phyloP scores from a whole-genome alignment of 2,113 vertebrate species.

The Campylomormyrus tamandua region DNA sequence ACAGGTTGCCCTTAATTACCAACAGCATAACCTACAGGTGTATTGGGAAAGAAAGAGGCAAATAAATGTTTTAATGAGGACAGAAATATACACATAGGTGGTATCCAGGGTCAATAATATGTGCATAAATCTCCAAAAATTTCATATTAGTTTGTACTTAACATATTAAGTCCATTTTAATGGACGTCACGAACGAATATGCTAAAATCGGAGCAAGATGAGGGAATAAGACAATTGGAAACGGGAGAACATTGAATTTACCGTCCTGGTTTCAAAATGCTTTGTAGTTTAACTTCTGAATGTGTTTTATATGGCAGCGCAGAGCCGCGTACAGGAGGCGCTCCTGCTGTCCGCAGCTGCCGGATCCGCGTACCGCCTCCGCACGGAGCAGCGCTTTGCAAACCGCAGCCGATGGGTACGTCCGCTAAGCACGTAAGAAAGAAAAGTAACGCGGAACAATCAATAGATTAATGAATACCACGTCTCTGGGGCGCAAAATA shows the following conservation, averaged over 20 bases:
- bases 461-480: background rate
- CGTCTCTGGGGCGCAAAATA: background rate
- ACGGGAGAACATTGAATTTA: background rate
- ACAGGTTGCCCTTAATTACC: background rate
- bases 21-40: background rate
- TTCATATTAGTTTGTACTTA: background rate
- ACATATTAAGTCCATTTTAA: background rate
- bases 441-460: background rate
- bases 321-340: background rate
- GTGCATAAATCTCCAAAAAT: background rate
- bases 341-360: too few species aligned
- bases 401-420: background rate
- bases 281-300: background rate
- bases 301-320: background rate
- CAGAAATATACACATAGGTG: background rate
- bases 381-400: background rate
- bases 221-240: background rate
- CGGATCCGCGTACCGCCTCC: too few species aligned
- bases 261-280: background rate
- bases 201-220: background rate
- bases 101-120: background rate
- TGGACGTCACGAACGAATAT: background rate
- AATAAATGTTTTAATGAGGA: background rate
- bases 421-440: background rate
- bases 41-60: background rate